These are phyloP conservation scores for Acleris cristana DNA, from an alignment of 2,888 invertebrate species.

Conservation along the genomic window DNA sequence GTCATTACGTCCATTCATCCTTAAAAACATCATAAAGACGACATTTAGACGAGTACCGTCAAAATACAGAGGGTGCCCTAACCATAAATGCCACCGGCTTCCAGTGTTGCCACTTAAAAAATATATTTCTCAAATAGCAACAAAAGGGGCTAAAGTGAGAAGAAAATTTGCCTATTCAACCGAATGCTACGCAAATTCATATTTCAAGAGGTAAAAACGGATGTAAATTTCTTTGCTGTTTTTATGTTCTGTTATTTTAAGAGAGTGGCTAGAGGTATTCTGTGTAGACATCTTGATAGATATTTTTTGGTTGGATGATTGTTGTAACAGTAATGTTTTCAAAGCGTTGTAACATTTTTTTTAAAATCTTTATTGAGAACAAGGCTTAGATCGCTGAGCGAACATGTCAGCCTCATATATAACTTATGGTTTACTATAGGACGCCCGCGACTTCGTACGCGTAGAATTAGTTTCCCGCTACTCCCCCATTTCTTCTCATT, in stretches of 20 bases:
- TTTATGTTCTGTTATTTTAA: slow-evolving; percentile 32
- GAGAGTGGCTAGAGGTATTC: slow-evolving; percentile 28
- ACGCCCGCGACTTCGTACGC: too few species aligned
- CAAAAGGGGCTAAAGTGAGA: slow-evolving; percentile 42
- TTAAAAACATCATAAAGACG: slow-evolving; percentile 33
- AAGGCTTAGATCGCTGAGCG: too few species aligned
- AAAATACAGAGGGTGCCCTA: slow-evolving; percentile 25
- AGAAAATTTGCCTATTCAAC: slow-evolving; percentile 46
- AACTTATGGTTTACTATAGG: too few species aligned
- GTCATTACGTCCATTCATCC: slow-evolving; percentile 6
- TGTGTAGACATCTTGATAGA: slow-evolving; percentile 30
- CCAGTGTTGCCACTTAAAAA: slow-evolving; percentile 42
- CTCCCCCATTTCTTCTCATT: too few species aligned
- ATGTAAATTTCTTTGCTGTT: slow-evolving; percentile 30
- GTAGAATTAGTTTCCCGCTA: too few species aligned
- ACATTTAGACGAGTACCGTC: slow-evolving; percentile 28
- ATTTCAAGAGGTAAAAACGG: slow-evolving; percentile 39
- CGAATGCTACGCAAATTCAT: slow-evolving; percentile 43
- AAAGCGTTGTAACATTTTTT: not conserved
- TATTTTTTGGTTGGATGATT: slow-evolving; percentile 4
- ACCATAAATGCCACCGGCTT: slow-evolving; percentile 34
- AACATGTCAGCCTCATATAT: too few species aligned
- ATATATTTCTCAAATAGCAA: slow-evolving; percentile 42
- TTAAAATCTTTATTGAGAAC: too few species aligned
- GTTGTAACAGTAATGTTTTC: slow-evolving; percentile 9